Percentiles rank a stretch among this genome's conserved stretches.
Conservation (phyloP, 2,888 invertebrate genomes). For the Anthrax anthrax region DNA sequence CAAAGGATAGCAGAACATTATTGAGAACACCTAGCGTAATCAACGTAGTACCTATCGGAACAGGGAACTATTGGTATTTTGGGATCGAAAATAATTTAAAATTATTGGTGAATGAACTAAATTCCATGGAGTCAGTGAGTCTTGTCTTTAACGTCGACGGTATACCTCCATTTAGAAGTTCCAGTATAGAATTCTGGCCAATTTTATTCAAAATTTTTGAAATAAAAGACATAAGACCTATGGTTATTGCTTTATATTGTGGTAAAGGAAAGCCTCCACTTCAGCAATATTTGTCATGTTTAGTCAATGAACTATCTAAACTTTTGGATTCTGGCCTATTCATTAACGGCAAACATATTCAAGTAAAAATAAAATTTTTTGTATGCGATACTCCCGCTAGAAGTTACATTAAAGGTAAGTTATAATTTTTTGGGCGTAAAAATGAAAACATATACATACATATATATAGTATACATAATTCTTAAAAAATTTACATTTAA, state of each 20-base stretch:
- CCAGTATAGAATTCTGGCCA: background rate
- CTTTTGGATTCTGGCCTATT: background rate
- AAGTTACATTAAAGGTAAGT: background rate
- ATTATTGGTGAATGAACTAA: too few relatives aligned
- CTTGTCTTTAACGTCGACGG: too few relatives aligned
- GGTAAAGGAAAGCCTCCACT: background rate
- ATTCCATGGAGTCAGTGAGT: too few relatives aligned
- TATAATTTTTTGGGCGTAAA: background rate
- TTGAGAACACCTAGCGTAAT: too few relatives aligned
- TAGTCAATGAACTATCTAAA: too few relatives aligned
- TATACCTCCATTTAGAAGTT: background rate
- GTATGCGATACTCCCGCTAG: background rate
- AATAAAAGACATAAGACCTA: background rate
- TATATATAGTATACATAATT: background rate
- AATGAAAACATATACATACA: background rate
- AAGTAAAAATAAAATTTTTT: background rate
- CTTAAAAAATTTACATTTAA: background rate
- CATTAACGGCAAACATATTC: background rate
- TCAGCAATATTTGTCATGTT: background rate
- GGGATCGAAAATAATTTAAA: too few relatives aligned
- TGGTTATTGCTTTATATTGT: background rate
- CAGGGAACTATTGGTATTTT: too few relatives aligned
- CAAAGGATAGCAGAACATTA: too few relatives aligned
- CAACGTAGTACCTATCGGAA: too few relatives aligned
- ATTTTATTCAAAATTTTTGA: constrained; percentile 1